Conservation (phyloP, 30 jellyfish, hydroid and myxozoan species). For the Cassiopea xamachana region DNA sequence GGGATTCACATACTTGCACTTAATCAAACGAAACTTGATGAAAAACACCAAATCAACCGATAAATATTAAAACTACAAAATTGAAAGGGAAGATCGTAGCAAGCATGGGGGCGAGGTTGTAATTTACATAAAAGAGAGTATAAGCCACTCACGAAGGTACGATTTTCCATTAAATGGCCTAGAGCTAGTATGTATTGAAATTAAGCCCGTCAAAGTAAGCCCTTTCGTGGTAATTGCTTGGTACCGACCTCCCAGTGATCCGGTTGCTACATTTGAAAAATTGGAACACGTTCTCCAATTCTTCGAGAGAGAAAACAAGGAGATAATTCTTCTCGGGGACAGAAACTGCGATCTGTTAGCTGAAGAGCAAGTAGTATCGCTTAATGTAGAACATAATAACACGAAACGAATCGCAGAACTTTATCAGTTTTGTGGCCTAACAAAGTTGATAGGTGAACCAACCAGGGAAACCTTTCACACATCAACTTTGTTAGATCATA, state of each 20-base stretch:
- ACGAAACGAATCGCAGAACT: slow-evolving; percentile 45
- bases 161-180: slow-evolving; percentile 38
- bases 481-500: slow-evolving; percentile 56
- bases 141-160: slow-evolving; percentile 47
- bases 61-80: slow-evolving; percentile 23
- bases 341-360: slow-evolving; percentile 47
- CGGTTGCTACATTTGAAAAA: slow-evolving; percentile 44
- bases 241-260: slow-evolving; percentile 42
- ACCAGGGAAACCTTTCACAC: slow-evolving; percentile 44
- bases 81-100: slow-evolving; percentile 50
- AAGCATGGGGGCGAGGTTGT: slow-evolving; percentile 69
- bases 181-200: slow-evolving; percentile 41
- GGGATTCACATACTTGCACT: slow-evolving; percentile 65
- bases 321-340: slow-evolving; percentile 36
- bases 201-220: slow-evolving; percentile 41
- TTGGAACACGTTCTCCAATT: slow-evolving; percentile 49
- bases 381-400: slow-evolving; percentile 36
- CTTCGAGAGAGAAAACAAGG: slow-evolving; percentile 47
- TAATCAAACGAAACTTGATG: slow-evolving; percentile 58
- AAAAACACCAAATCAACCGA: slow-evolving; percentile 22
- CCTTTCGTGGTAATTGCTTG: slow-evolving; percentile 46
- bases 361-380: slow-evolving; percentile 52
- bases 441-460: slow-evolving; percentile 55
- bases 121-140: slow-evolving; percentile 50
- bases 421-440: slow-evolving; percentile 49